phyloP scores from a whole-genome alignment of 2,797 vertebrate species.

The Hypotaenidia philippensis region DNA sequence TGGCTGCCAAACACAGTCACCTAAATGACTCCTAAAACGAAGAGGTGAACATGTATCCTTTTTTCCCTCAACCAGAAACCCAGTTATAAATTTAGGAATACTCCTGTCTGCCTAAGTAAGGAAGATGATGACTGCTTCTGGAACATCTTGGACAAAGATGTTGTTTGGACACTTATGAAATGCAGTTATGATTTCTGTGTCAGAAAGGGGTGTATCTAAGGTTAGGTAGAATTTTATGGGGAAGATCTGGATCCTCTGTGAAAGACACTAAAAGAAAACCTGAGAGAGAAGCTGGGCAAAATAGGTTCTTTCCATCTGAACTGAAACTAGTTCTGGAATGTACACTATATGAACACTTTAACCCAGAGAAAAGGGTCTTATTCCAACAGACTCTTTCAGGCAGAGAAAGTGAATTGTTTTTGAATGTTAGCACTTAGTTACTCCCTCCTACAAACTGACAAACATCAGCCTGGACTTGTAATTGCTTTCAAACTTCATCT shows the following conservation, averaged over 20 bases:
- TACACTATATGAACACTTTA: background rate
- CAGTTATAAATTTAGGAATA: background rate
- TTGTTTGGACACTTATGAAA: background rate
- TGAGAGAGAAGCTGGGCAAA: background rate
- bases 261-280: background rate
- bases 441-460: constrained; percentile 30
- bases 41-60: background rate
- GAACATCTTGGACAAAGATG: background rate
- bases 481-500: constrained; percentile 49
- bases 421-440: constrained; percentile 38
- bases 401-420: constrained; percentile 21
- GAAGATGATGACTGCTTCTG: background rate
- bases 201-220: background rate
- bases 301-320: background rate
- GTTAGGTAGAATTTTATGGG: background rate
- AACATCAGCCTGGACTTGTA: constrained; percentile 48
- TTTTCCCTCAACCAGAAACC: background rate
- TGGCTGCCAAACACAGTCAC: background rate
- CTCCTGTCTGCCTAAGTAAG: background rate
- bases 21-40: background rate
- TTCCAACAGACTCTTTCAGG: background rate
- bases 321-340: background rate
- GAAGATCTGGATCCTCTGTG: background rate
- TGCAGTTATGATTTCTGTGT: background rate
- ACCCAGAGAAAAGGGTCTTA: constrained; percentile 8